Base-by-base conservation (phyloP, 30 jellyfish, hydroid and myxozoan species). In the Mastigias papua region DNA sequence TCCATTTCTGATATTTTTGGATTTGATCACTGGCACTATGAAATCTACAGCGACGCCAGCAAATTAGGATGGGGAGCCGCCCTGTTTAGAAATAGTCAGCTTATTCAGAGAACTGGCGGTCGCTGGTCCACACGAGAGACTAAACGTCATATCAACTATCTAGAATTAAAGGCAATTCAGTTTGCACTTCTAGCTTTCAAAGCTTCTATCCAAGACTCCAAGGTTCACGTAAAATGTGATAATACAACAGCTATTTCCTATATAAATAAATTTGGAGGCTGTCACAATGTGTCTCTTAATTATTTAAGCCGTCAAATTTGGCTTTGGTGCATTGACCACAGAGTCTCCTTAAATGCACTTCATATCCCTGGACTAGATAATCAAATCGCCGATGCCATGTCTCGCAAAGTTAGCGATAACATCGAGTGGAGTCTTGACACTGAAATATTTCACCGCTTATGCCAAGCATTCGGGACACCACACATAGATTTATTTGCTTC, bases 401-500 rank as follows among this genome's bases (percentile, higher is more conserved):
- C 8, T 46, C 16, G 66, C 6, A 33, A 29, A 0, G 6, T 34
- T 71, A n/a, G n/a, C n/a, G n/a, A n/a, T n/a, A n/a, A n/a, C n/a
- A n/a, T n/a, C n/a, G n/a, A n/a, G n/a, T n/a, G 82, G 82, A 71
- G 82, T 42, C 46, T 71, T 0, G 1, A 71, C 42, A 0, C 5
- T 11, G 0, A 11, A 0, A 46, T 32, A 0, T 71, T 71, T 71
- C 27, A 2, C 19, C 21, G 17, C 5, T 0, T 71, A 0, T 46
- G 60, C 16, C 13, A 46, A 46, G 8, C 8, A 8, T 46, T 46
- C 16, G 16, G 60, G 16, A 8, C 13, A 16, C 60, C 93, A 35
- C 79, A 83, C n/a, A 83, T 83, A 2, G 93, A 83, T 34, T 70
- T 83, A 83, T 83, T 81, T 83, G 93, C 93, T 23, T 37, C 87